Evolutionary conservation across 2,113 vertebrate species (phyloP), one percentile per base, ranked within the genome.

Genomic region (Clarias macrocephalus): DNA sequence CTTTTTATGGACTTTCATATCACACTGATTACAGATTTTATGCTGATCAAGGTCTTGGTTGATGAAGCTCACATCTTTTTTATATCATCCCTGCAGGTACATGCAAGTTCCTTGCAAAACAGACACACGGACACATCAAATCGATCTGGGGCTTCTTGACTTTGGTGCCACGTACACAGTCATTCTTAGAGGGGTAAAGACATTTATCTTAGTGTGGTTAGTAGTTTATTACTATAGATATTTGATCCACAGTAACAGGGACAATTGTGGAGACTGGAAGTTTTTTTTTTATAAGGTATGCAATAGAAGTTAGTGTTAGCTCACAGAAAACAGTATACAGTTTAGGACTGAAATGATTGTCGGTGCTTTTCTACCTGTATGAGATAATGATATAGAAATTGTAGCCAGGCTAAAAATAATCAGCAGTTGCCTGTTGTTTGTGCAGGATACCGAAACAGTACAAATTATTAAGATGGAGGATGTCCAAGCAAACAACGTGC

Each of bases 71-170:
- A 21, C 10, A 16, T 37, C 16, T 37, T 19, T 48, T 68, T 23
- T 10, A 48, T 52, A 2, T 54, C 15, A 73, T 5, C 9, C 1
- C 33, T 73, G 30, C 80, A 96, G 95, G 80, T 95, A 93, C 94
- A 73, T 87, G 57, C 25, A 68, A 4, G 95, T 95, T 59, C 88
- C 57, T 13, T 97, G 96, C 91, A 85, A 60, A 82, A 90, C 70
- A 16, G 86, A 86, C 81, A 89, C 48, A 28, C 85, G 79, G 21
- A 42, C 88, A 0, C 95, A 95, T 89, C 66, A 76, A 9, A 76
- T 98, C 42, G 85, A 96, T 87, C 91, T 99, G 28, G 97, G 96
- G 56, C 94, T 98, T 66, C 94, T 99, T 76, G 96, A 99, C 91
- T 97, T 97, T 1, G 98, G 97, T 15, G 96, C 95, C 0, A 93